A percentile compares a stretch with the other conserved stretches of the same genome.
Conservation (phyloP, 1,140 invertebrate genomes). For the Drosophila melanica region DNA sequence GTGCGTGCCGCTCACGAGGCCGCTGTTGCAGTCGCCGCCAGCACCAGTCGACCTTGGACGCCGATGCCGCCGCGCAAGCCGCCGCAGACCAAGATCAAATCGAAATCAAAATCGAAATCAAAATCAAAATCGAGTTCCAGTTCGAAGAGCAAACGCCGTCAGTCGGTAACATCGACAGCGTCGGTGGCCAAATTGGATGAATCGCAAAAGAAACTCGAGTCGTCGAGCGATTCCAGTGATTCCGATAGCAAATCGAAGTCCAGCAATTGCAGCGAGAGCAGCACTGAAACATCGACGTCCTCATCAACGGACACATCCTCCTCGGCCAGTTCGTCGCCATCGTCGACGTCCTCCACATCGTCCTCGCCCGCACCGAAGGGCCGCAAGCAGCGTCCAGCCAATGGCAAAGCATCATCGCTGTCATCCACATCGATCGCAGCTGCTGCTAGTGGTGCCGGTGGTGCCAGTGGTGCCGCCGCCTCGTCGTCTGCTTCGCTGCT, state of each 20-base stretch:
- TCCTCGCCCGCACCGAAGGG: background rate
- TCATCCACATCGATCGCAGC: background rate
- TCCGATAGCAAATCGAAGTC: conserved; percentile 31
- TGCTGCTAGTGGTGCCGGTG: conserved; percentile 27
- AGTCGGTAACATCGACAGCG: conserved; percentile 1
- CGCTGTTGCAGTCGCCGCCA: conserved; percentile 36
- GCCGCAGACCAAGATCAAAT: conserved; percentile 31
- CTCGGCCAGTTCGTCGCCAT: conserved; percentile 4
- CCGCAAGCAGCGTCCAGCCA: conserved; percentile 22
- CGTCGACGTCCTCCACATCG: background rate
- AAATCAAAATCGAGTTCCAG: conserved; percentile 7
- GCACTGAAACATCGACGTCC: conserved; percentile 2
- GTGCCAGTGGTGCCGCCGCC: conserved; percentile 14
- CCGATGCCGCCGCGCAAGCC: conserved; percentile 65
- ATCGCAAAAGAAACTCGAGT: conserved; percentile 9
- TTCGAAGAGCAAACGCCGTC: conserved; percentile 29
- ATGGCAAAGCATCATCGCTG: conserved; percentile 33
- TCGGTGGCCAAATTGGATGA: background rate
- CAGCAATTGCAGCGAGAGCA: conserved; percentile 5
- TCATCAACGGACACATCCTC: conserved; percentile 10
- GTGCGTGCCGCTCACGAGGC: conserved; percentile 50
- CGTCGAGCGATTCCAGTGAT: conserved; percentile 35
- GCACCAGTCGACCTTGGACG: conserved; percentile 57
- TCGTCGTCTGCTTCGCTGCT: conserved; percentile 54
- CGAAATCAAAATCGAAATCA: conserved; percentile 31